Base-by-base conservation (phyloP, 2,888 invertebrate species). In the Archips xylosteana region DNA sequence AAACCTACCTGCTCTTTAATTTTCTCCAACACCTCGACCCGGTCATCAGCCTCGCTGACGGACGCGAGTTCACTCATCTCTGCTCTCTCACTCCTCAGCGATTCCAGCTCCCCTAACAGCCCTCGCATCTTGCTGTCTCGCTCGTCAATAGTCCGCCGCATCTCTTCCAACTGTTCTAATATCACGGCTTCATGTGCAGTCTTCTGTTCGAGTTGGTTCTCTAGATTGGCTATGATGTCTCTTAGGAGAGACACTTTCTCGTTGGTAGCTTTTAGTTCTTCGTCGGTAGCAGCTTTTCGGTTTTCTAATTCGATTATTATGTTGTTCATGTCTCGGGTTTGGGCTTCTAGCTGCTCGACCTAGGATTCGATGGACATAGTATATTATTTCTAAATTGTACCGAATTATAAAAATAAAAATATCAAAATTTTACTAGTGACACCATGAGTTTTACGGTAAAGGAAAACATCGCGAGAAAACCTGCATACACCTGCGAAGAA, bases 321-420 rank as follows among this genome's bases (percentile, higher is more conserved):
- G 77, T 95, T 93, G 63, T 95, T 95, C 89, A 96, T 95, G 75
- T 97, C 97, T 45, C 96, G 95, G 63, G 97, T 93, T 89, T 98
- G 97, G 2, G 95, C 92, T 89, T 97, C 97, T 77, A 98, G 90
- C 70, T 96, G 96, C 84, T 97, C 97, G 68, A 97, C 96, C 98
- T 98, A 57, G 5, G 4, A 1, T 10, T 57, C 15, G 4, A 15
- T 39, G 39, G 6, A 3, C 39, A 39, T 39, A 39, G 39, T 39
- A 39, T 6, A 39, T 39, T 39, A 5, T 6, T 39, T 6, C 39
- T 4, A 39, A 39, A 39, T 39, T 5, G 6, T 39, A 39, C 5
- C 5, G 39, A 39, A 39, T 5, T 5, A 2, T 36, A 36, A 23
- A 23, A 23, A 23, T 23, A 23, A 23, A 23, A 23, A 23, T 23